Evolutionary conservation across 2,888 invertebrate genomes (phyloP).

Genomic region (Torymus tubicola): DNA sequence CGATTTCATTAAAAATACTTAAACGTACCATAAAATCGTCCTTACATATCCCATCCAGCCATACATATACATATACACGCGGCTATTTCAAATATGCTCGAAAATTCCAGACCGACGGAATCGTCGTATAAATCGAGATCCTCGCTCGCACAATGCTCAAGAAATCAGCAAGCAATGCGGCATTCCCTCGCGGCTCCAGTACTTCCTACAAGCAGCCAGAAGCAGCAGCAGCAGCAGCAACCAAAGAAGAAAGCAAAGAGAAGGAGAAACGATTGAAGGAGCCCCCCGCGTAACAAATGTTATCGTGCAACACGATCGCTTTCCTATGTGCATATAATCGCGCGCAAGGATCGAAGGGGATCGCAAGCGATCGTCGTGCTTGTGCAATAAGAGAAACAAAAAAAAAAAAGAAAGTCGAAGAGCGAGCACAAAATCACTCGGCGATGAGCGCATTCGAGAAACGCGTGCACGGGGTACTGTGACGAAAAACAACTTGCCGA

Average conservation of each 20-base stretch:
- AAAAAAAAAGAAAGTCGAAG: neutral
- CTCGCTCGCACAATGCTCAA: constrained; percentile 1
- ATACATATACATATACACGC: no score
- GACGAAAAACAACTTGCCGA: constrained; percentile 70
- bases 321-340: constrained; percentile 53
- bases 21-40: no score
- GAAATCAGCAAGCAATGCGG: constrained; percentile 23
- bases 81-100: neutral
- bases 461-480: neutral
- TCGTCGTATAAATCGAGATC: constrained; percentile 39
- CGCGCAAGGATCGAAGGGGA: constrained; percentile 1
- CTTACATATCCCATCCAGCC: no score
- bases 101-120: constrained; percentile 26
- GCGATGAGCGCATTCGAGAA: neutral
- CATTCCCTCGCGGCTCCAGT: neutral
- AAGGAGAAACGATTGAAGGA: constrained; percentile 25
- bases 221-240: no score
- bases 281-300: constrained; percentile 46
- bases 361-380: neutral
- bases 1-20: no score
- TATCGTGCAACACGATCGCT: constrained; percentile 54
- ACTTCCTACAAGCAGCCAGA: neutral
- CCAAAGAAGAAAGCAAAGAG: neutral
- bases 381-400: neutral
- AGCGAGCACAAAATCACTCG: constrained; percentile 17